phyloP scores from a whole-genome alignment of 2,113 vertebrate genomes.

The Scomber colias region DNA sequence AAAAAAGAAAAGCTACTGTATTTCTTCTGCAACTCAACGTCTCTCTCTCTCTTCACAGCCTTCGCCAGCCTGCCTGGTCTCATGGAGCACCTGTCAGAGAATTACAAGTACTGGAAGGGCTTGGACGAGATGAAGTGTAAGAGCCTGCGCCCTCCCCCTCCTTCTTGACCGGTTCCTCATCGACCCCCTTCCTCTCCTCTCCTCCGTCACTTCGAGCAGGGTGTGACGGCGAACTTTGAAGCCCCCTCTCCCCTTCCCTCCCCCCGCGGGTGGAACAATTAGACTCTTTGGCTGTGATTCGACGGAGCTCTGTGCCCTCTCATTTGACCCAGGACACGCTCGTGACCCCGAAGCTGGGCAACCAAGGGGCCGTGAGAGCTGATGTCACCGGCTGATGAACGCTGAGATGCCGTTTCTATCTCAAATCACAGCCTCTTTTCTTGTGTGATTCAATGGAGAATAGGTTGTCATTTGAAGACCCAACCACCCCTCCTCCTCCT shows the following conservation, averaged over 20 bases:
- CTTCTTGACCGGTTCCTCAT: conserved; percentile 80
- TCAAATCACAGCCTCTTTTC: conserved; percentile 52
- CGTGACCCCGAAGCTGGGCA: not conserved
- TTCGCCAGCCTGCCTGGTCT: conserved; percentile 94
- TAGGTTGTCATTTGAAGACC: no score
- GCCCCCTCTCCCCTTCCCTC: no score
- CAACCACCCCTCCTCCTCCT: no score
- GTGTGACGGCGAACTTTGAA: conserved; percentile 16
- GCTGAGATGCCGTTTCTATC: conserved; percentile 4
- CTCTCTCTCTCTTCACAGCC: conserved; percentile 78
- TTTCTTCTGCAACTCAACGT: not conserved
- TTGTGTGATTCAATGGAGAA: not conserved
- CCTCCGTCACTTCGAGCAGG: conserved; percentile 13
- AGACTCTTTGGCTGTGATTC: conserved; percentile 81
- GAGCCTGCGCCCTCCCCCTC: conserved; percentile 89
- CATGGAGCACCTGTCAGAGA: conserved; percentile 94
- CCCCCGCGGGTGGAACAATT: conserved; percentile 58
- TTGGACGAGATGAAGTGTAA: conserved; percentile 95
- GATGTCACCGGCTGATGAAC: conserved; percentile 15
- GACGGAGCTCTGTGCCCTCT: conserved; percentile 26
- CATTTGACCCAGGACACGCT: not conserved
- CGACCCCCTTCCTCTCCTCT: not conserved
- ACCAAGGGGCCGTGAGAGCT: not conserved
- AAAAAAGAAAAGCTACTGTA: no score
- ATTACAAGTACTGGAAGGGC: conserved; percentile 98